A percentile compares a stretch with the other conserved stretches of the same genome.
phyloP scores from a whole-genome alignment of 2,113 vertebrate species.

The Sula dactylatra region DNA sequence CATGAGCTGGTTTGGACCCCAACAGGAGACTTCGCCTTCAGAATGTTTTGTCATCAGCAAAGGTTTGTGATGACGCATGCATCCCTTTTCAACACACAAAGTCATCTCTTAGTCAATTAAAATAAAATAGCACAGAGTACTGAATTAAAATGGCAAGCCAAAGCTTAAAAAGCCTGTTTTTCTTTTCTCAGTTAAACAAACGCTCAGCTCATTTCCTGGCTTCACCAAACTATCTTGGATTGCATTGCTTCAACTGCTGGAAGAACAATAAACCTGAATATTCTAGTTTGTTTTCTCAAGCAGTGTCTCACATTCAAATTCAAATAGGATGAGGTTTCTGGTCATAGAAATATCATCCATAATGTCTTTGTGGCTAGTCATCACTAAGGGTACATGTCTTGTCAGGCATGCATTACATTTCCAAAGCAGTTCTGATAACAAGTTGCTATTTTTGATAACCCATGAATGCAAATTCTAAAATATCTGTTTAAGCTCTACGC shows the following conservation, averaged over 20 bases:
- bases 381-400: neutral
- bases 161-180: neutral
- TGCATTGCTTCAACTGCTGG: neutral
- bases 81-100: neutral
- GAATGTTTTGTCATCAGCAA: neutral
- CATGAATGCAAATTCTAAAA: neutral
- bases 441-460: neutral
- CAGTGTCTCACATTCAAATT: neutral
- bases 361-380: neutral
- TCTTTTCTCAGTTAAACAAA: neutral
- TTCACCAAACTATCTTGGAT: neutral
- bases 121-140: neutral
- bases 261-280: neutral
- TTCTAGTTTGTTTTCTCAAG: neutral
- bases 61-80: neutral
- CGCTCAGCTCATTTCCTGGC: neutral
- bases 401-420: neutral
- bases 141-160: neutral
- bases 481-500: neutral
- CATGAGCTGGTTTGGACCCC: neutral
- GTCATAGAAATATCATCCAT: neutral
- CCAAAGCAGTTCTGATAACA: neutral
- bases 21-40: neutral
- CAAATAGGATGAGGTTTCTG: neutral
- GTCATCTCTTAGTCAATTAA: neutral